Conservation (phyloP, 2,888 invertebrate genomes). For the Pristionchus mayeri region DNA sequence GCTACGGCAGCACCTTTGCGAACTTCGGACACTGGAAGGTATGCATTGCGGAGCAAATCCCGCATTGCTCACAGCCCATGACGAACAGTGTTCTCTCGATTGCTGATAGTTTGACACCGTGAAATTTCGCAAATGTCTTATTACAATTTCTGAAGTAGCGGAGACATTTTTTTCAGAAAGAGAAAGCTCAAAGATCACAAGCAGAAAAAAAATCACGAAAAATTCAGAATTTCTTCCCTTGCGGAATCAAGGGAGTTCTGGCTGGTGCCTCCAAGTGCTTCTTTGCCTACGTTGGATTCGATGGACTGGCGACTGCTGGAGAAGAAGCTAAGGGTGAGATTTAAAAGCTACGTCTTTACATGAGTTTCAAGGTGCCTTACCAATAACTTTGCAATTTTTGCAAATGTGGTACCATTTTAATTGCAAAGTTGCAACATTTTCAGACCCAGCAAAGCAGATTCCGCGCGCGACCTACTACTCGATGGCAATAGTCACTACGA, state of each 20-base stretch:
- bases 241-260: constrained; percentile 55
- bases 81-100: no score
- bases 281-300: constrained; percentile 63
- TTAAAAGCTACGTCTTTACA: no score
- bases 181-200: neutral
- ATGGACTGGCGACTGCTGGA: constrained; percentile 60
- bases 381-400: no score
- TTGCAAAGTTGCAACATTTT: neutral
- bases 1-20: constrained; percentile 49
- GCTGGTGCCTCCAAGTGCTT: constrained; percentile 62
- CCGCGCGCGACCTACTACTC: constrained; percentile 63
- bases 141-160: no score
- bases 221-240: constrained; percentile 54
- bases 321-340: constrained; percentile 54
- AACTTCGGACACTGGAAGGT: constrained; percentile 52
- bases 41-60: neutral
- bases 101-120: no score
- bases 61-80: no score
- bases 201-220: neutral
- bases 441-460: constrained; percentile 62
- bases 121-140: no score
- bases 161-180: no score
- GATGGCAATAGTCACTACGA: constrained; percentile 56
- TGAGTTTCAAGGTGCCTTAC: no score
- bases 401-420: no score